These are phyloP conservation scores for Mesocricetus auratus DNA, from an alignment of 2,113 vertebrate genomes.

Conservation along the genomic window DNA sequence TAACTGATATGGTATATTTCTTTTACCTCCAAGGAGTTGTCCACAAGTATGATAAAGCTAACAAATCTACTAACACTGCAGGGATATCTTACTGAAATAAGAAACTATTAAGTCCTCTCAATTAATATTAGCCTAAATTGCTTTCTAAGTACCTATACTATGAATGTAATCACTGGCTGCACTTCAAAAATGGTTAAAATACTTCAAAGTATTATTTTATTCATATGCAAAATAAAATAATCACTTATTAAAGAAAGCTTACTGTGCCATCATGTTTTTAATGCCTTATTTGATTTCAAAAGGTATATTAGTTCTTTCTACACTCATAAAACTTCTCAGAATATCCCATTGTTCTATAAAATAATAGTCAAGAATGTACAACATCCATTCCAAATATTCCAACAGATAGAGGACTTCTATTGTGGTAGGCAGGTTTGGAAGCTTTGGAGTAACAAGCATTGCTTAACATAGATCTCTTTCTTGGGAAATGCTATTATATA, in stretches of 20 bases:
- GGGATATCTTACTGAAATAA: constrained; percentile 33
- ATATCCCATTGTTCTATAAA: neutral
- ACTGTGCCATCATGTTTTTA: neutral
- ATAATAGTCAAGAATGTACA: neutral
- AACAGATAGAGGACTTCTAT: neutral
- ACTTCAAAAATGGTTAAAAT: constrained; percentile 27
- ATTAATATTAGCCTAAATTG: constrained; percentile 31
- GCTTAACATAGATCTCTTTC: neutral
- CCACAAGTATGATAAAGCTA: constrained; percentile 41
- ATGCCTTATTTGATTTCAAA: neutral
- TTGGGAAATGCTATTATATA: neutral
- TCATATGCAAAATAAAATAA: constrained; percentile 25
- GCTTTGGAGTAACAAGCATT: neutral
- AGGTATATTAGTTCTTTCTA: neutral
- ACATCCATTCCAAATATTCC: neutral
- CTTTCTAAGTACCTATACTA: neutral
- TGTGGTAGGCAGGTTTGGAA: neutral
- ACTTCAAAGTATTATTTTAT: neutral
- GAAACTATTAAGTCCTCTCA: neutral
- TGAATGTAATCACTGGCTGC: neutral
- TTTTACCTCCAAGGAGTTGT: constrained; percentile 19
- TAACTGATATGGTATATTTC: constrained; percentile 34
- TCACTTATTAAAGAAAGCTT: neutral
- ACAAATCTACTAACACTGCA: neutral
- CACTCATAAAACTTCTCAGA: neutral